These are phyloP conservation scores for Eulithis testata DNA, from an alignment of 2,888 invertebrate genomes.

Conservation along the genomic window DNA sequence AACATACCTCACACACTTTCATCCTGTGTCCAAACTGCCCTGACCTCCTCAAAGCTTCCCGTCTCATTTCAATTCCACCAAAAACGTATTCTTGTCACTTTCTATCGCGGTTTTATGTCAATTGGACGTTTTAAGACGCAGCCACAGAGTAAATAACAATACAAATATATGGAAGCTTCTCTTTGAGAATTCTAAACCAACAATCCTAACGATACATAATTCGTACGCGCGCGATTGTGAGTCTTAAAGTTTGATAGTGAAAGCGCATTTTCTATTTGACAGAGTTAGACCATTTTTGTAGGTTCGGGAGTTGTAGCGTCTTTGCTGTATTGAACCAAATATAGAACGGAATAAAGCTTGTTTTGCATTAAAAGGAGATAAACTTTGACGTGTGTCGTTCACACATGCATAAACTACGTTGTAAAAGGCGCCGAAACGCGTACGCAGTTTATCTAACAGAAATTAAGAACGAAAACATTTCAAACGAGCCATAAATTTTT, in stretches of 20 bases:
- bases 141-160: conserved; percentile 28
- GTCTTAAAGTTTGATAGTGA: not conserved
- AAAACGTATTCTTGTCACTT: conserved; percentile 11
- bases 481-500: conserved; percentile 73
- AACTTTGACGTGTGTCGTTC: conserved; percentile 44
- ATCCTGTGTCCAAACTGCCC: conserved; percentile 22
- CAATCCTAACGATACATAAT: not conserved
- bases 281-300: not conserved
- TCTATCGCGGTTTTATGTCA: conserved; percentile 39
- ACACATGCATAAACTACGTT: conserved; percentile 70
- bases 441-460: conserved; percentile 73
- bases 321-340: conserved; percentile 2
- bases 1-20: conserved; percentile 70
- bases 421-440: conserved; percentile 74
- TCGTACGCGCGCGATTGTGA: conserved; percentile 1
- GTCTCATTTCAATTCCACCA: not conserved
- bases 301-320: not conserved
- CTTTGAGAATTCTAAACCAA: not conserved
- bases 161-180: not conserved
- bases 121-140: conserved; percentile 60
- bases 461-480: conserved; percentile 81
- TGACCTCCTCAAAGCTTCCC: conserved; percentile 20
- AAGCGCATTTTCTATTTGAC: not conserved
- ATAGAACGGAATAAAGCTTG: not conserved
- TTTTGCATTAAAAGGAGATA: not conserved